Evolutionary conservation across 2,888 invertebrate species (phyloP).

Genomic region (Erynnis tages): DNA sequence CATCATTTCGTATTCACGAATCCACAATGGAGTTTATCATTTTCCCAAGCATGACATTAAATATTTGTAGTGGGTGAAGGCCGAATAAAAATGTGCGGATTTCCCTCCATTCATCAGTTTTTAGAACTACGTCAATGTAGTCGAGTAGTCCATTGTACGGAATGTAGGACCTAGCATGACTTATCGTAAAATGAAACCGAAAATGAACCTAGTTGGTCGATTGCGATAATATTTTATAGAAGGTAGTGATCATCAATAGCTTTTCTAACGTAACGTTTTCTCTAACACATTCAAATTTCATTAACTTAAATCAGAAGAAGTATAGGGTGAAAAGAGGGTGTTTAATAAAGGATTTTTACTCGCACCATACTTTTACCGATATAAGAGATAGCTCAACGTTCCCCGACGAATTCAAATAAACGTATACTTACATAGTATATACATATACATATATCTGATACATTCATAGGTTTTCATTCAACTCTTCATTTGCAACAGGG

Average conservation of each 20-base stretch:
- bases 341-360: no score
- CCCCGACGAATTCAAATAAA: no score
- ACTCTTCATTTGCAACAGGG: no score
- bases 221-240: neutral
- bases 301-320: no score
- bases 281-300: no score
- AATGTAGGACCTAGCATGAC: slow-evolving; percentile 22
- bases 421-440: no score
- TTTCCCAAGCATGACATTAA: slow-evolving; percentile 24
- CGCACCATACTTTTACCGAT: no score
- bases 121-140: slow-evolving; percentile 31
- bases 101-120: slow-evolving; percentile 53
- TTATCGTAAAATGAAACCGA: slow-evolving; percentile 14
- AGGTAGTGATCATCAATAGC: no score
- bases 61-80: slow-evolving; percentile 26
- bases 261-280: neutral
- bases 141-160: slow-evolving; percentile 25
- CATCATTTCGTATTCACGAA: neutral
- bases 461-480: no score
- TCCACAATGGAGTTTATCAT: slow-evolving; percentile 9
- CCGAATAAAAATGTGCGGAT: slow-evolving; percentile 36
- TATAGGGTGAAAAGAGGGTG: no score
- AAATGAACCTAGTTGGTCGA: neutral
- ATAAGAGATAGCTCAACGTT: no score
- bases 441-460: no score